Evolutionary conservation across 2,797 vertebrate species (phyloP), one percentile per base, ranked within the genome.

Genomic region (Argentina silus): DNA sequence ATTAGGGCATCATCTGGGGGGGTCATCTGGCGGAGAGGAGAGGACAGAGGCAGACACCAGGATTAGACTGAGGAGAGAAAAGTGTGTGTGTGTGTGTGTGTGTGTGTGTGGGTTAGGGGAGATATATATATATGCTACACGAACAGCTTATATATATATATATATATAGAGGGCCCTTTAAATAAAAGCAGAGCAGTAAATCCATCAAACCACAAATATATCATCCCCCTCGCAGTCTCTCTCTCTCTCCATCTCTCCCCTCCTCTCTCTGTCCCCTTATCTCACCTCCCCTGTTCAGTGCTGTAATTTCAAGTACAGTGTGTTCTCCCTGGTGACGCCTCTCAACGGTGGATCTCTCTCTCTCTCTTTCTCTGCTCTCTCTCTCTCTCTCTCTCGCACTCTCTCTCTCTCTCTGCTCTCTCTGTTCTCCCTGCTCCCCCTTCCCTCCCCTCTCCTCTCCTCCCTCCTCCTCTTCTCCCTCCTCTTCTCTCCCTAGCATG

Each of bases 111-210:
- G 27, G 27, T 36, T 36, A 36, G 27, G 27, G 27, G 1, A 36
- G 1, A 36, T 36, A 36, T 36, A 36, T 36, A 36, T 36, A 36
- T 36, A 36, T 36, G n/a, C n/a, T n/a, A n/a, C n/a, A n/a, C n/a
- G n/a, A n/a, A n/a, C n/a, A n/a, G n/a, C n/a, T n/a, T n/a, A 36
- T 36, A 36, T 36, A 36, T 36, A 36, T 36, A 36, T 36, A 36
- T 36, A 36, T 36, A 36, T 36, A 42, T 36, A 70, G 66, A 66
- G 66, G 68, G 71, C 64, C 74, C 72, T 74, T 80, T 72, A 74
- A 81, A 76, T 42, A 51, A 81, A 77, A 72, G 62, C 71, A 23
- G 21, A 69, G 73, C 51, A 36, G 62, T 63, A 74, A 67, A 83
- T 73, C 67, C 50, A 53, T 81, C 53, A 73, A 50, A 72, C 51